These are phyloP conservation scores for Thymelicus lineola DNA, from an alignment of 2,888 invertebrate species.

Conservation along the genomic window DNA sequence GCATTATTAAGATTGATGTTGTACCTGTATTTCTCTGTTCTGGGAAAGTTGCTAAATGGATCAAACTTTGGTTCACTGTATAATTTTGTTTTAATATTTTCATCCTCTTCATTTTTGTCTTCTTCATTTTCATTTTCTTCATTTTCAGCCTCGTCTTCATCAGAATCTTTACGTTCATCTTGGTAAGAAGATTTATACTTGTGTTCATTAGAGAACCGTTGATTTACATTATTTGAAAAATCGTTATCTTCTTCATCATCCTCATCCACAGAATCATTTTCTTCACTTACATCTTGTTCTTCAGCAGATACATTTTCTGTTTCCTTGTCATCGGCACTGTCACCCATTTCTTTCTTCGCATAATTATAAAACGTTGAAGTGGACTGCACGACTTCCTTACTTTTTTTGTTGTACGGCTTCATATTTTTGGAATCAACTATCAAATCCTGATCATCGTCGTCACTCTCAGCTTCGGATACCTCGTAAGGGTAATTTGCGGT, in stretches of 20 bases:
- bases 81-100: slow-evolving; percentile 12
- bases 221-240: slow-evolving; percentile 37
- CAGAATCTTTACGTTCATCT: slow-evolving; percentile 37
- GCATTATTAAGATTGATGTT: slow-evolving; percentile 40
- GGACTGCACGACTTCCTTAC: slow-evolving; percentile 58
- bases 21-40: slow-evolving; percentile 39
- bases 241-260: slow-evolving; percentile 48
- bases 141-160: slow-evolving; percentile 44
- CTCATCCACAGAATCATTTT: slow-evolving; percentile 42
- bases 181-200: slow-evolving; percentile 39
- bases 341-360: slow-evolving; percentile 40
- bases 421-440: slow-evolving; percentile 43
- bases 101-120: slow-evolving; percentile 45
- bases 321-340: slow-evolving; percentile 42
- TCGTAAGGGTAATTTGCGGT: slow-evolving; percentile 21
- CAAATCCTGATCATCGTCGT: slow-evolving; percentile 45
- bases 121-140: slow-evolving; percentile 46
- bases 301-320: slow-evolving; percentile 23
- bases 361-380: slow-evolving; percentile 63
- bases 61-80: background rate
- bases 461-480: slow-evolving; percentile 22
- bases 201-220: slow-evolving; percentile 36
- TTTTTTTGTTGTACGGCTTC: slow-evolving; percentile 45
- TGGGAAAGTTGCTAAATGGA: background rate
- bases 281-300: slow-evolving; percentile 19